Evolutionary conservation across 2,888 invertebrate species (phyloP).

Genomic region (Conops quadrifasciatus): DNA sequence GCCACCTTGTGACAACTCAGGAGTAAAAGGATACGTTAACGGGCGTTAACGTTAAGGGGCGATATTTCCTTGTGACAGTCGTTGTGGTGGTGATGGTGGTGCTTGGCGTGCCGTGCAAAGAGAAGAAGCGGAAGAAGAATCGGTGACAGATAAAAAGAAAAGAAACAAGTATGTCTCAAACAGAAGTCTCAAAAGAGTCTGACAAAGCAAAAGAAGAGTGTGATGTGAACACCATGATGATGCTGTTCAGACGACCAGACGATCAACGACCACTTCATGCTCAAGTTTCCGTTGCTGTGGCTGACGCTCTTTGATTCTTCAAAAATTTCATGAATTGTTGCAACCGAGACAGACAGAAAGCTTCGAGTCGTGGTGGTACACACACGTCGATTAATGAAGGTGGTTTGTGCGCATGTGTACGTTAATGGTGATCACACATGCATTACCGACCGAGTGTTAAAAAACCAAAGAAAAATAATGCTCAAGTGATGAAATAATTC

Average conservation of each 20-base stretch:
- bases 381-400: background rate
- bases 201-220: background rate
- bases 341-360: slow-evolving; percentile 54
- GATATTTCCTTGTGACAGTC: no score
- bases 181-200: no score
- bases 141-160: no score
- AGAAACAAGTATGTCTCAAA: no score
- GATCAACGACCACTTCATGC: slow-evolving; percentile 10
- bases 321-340: slow-evolving; percentile 61
- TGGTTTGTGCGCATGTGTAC: background rate
- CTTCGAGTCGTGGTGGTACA: slow-evolving; percentile 47
- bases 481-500: slow-evolving; percentile 41
- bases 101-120: no score
- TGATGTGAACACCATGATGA: background rate
- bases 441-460: slow-evolving; percentile 47
- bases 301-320: slow-evolving; percentile 7
- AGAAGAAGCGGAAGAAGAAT: no score
- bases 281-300: slow-evolving; percentile 23
- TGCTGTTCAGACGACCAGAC: no score
- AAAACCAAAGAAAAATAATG: slow-evolving; percentile 37
- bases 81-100: no score
- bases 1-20: slow-evolving; percentile 16
- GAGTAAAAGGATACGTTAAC: slow-evolving; percentile 22
- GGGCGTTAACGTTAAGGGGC: no score
- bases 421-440: slow-evolving; percentile 26